These are phyloP conservation scores for Buathra laborator DNA, from an alignment of 2,888 invertebrate species.

Conservation along the genomic window DNA sequence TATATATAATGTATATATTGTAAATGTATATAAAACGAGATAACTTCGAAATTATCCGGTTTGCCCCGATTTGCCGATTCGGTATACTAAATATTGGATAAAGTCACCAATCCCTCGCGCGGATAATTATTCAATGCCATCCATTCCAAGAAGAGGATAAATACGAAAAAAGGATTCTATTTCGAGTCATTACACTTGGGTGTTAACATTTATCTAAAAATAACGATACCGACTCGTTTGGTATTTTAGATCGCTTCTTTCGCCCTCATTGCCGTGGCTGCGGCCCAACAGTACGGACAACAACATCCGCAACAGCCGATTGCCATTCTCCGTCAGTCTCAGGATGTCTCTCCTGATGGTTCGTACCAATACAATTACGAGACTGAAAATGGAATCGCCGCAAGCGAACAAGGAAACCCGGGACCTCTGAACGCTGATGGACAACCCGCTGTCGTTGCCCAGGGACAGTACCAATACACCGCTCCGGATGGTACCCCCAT, in stretches of 20 bases:
- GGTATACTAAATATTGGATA: not conserved
- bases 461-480: conserved; percentile 65
- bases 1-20: not conserved
- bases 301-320: conserved; percentile 52
- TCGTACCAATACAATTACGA: conserved; percentile 67
- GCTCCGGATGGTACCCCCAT: conserved; percentile 62
- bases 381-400: conserved; percentile 69
- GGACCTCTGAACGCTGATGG: conserved; percentile 57
- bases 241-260: conserved; percentile 60
- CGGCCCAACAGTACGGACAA: conserved; percentile 54
- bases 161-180: not conserved
- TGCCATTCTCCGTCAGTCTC: conserved; percentile 68
- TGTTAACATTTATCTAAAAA: not conserved
- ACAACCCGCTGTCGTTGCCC: conserved; percentile 36
- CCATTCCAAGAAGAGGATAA: not conserved
- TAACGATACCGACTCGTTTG: conserved; percentile 7
- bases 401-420: conserved; percentile 57
- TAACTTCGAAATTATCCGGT: not conserved
- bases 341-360: conserved; percentile 69
- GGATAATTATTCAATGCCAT: not conserved
- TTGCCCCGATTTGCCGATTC: not conserved
- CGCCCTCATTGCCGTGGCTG: conserved; percentile 65
- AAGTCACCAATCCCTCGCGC: no score
- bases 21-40: not conserved
- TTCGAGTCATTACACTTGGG: not conserved